Conservation (phyloP, 2,797 vertebrate species). For the Chrosomus eos region DNA sequence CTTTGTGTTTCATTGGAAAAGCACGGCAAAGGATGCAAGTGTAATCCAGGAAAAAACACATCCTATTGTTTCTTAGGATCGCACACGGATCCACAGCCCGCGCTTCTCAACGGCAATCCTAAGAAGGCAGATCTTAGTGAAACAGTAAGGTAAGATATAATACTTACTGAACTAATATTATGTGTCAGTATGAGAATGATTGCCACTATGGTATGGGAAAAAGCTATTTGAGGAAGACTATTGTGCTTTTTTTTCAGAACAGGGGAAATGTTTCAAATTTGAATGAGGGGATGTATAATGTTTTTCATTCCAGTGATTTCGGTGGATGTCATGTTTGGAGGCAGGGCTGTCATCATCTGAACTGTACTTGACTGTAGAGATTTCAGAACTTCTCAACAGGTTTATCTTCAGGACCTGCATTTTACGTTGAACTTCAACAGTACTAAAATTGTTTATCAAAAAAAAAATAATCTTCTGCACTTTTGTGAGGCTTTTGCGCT, state of each 20-base stretch:
- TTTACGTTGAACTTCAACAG: background rate
- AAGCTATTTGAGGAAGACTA: background rate
- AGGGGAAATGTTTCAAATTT: background rate
- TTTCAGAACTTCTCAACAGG: background rate
- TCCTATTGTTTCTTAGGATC: constrained; percentile 75
- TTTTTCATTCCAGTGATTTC: background rate
- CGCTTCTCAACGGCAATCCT: constrained; percentile 44
- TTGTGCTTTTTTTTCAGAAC: background rate
- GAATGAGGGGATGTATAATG: background rate
- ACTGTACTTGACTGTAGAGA: background rate
- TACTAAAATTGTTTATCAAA: background rate
- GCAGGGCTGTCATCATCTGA: background rate
- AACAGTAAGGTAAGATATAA: constrained; percentile 29
- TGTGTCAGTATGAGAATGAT: background rate
- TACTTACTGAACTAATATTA: background rate
- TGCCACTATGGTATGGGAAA: background rate
- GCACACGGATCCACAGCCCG: constrained; percentile 59
- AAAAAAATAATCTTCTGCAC: background rate
- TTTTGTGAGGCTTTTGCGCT: background rate
- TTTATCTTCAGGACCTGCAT: background rate
- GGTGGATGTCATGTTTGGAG: background rate
- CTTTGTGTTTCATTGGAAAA: constrained; percentile 68
- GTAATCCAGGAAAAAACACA: constrained; percentile 81
- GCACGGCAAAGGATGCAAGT: constrained; percentile 73
- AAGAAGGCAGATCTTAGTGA: constrained; percentile 32